A percentile compares a stretch with the other conserved stretches of the same genome.
Conservation (phyloP, 2,888 invertebrate species). For the Metacarcinus magister region DNA sequence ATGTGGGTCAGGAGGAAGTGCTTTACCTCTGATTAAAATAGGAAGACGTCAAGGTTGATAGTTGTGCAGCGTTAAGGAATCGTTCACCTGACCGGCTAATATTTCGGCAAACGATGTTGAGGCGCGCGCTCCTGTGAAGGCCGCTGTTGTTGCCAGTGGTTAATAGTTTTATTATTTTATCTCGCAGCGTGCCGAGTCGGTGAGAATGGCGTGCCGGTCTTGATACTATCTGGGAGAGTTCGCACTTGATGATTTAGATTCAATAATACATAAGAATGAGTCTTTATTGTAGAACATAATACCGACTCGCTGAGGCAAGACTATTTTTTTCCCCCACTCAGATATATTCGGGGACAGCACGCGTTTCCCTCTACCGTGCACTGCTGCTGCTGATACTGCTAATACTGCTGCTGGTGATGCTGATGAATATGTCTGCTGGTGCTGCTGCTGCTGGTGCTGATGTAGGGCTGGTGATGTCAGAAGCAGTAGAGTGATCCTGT, state of each 20-base stretch:
- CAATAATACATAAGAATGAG: neutral
- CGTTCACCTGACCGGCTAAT: neutral
- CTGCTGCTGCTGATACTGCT: neutral
- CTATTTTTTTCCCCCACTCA: neutral
- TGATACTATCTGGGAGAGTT: neutral
- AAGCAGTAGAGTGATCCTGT: neutral
- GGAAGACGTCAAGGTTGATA: neutral
- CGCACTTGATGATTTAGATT: neutral
- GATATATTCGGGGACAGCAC: neutral
- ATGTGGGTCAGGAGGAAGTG: neutral
- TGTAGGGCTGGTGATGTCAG: neutral
- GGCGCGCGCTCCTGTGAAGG: neutral
- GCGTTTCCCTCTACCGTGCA: constrained; percentile 17
- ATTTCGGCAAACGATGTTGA: constrained; percentile 30
- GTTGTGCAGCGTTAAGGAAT: neutral
- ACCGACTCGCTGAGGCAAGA: neutral
- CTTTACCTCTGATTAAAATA: neutral
- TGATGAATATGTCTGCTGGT: neutral
- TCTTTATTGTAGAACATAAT: neutral
- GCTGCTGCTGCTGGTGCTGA: neutral
- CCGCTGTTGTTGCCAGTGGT: constrained; percentile 1
- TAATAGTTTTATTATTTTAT: neutral
- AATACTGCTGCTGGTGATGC: neutral
- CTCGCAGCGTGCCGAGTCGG: neutral
- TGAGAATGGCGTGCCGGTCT: neutral